Base-by-base conservation (phyloP, 1,140 invertebrate species). In the Calosoma granatense region DNA sequence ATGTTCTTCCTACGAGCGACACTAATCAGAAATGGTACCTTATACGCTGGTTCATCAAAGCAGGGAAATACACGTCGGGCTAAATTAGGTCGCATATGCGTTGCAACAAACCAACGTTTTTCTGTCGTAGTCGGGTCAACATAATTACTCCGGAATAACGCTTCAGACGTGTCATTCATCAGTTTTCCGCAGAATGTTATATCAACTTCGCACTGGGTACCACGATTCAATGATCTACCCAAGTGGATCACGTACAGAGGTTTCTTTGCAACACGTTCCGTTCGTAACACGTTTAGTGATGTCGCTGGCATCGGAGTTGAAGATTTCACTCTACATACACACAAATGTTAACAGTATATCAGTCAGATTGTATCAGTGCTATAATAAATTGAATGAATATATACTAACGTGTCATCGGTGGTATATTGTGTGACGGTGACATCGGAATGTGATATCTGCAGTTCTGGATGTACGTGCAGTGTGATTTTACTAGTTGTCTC, bases 31-130 rank as follows among this genome's bases (percentile, higher is more conserved):
- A 87, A 85, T 1, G 80, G 81, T 0, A 82, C 80, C 74, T 96
- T 97, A 60, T 88, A 82, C 1, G 73, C 78, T 0, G 94, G 92
- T 67, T 96, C 90, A 70, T 97, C 93, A 71, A 95, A 94, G 67
- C 92, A 95, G 0, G 94, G 94, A 69, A 97, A 96, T 53, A 92
- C 79, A 22, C 81, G 79, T 20, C 90, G 76, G 0, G 92, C 92
- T 68, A 90, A 82, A 56, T 87, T 88, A 0, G 89, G 83, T 57
- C 90, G 81, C 56, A 96, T 76, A 65, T 92, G 84, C 1, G 90
- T 88, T 0, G 81, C 86, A 1, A 86, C 59, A 56, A 64, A 70
- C 74, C 72, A 78, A 70, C 80, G 79, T 60, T 72, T 65, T 11
- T 74, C 66, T 15, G 78, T 75, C 0, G 71, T 72, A 1, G 68